A percentile compares a stretch with the other conserved stretches of the same genome.
Conservation (phyloP, 1,140 invertebrate genomes). For the Phenacoccus solenopsis region DNA sequence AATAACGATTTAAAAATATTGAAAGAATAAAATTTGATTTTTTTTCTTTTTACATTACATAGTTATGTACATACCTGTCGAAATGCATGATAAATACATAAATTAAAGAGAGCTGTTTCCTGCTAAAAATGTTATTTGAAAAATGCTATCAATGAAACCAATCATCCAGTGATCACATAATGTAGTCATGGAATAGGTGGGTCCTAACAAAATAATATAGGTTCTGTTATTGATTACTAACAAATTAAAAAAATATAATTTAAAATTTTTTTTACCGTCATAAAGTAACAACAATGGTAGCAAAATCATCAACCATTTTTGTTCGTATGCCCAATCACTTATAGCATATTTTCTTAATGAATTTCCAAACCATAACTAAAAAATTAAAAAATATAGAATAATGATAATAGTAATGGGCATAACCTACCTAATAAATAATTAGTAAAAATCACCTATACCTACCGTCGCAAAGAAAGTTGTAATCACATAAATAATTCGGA, state of each 20-base stretch:
- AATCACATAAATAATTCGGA: constrained; percentile 81
- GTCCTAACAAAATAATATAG: constrained; percentile 54
- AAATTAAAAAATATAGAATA: constrained; percentile 18
- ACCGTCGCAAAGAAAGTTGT: constrained; percentile 78
- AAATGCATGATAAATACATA: constrained; percentile 87
- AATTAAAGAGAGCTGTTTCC: constrained; percentile 83
- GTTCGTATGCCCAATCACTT: constrained; percentile 93
- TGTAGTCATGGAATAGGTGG: constrained; percentile 81
- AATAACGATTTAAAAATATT: background rate
- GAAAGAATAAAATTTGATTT: background rate
- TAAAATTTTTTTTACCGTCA: constrained; percentile 53
- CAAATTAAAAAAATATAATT: background rate
- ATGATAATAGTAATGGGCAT: background rate
- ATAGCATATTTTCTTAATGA: constrained; percentile 74
- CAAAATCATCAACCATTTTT: constrained; percentile 87
- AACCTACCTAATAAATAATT: background rate
- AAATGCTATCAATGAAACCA: constrained; percentile 74
- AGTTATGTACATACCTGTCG: constrained; percentile 53
- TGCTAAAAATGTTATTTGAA: constrained; percentile 82
- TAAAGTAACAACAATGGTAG: constrained; percentile 81
- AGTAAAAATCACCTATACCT: constrained; percentile 38
- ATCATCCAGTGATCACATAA: constrained; percentile 81
- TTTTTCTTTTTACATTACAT: too few relatives aligned
- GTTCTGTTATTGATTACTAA: too few relatives aligned
- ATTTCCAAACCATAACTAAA: constrained; percentile 82